Evolutionary conservation across 2,113 vertebrate species (phyloP), one percentile per base, ranked within the genome.

Genomic region (Chelonoidis abingdonii): DNA sequence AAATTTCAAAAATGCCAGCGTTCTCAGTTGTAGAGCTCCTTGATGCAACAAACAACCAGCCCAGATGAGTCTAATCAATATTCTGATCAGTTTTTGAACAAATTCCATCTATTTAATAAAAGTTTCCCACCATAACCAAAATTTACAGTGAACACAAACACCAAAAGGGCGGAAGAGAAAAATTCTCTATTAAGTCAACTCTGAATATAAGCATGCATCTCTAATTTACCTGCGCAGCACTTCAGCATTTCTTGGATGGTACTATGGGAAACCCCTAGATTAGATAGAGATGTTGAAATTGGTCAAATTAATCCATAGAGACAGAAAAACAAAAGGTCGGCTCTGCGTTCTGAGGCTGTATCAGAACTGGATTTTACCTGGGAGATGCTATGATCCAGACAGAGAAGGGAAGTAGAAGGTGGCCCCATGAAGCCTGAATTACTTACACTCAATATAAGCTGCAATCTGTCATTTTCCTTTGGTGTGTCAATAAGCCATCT

Each of bases 171-270:
- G 19, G 62, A 8, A n/a, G 62, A 69, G 31, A 69, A 69, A 16
- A 69, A n/a, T 69, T 69, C 8, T 69, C 31, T n/a, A n/a, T n/a
- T n/a, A n/a, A 69, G 16, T 69, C 59, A 86, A 87, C 84, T 76
- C 88, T 52, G 78, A 94, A 93, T 81, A 88, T 84, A 93, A 97
- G 91, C 35, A 35, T n/a, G 62, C 13, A 65, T 65, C 16, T 69
- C 75, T 87, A 93, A 93, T 93, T 92, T 90, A 89, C 49, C 49
- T 87, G 69, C 5, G 54, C 52, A 96, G 84, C 56, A 93, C 49
- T 87, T 93, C 89, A 93, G 72, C 27, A 56, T 92, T 96, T 82
- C 95, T 97, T 96, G 87, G 91, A 94, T 91, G 91, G 80, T 87
- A 96, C 95, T 93, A 17, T 56, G 89, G 4, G 96, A 95, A 96